Evolutionary conservation across 92 coral and sea anemone species (phyloP).

Genomic region (Epizoanthus scotinus): DNA sequence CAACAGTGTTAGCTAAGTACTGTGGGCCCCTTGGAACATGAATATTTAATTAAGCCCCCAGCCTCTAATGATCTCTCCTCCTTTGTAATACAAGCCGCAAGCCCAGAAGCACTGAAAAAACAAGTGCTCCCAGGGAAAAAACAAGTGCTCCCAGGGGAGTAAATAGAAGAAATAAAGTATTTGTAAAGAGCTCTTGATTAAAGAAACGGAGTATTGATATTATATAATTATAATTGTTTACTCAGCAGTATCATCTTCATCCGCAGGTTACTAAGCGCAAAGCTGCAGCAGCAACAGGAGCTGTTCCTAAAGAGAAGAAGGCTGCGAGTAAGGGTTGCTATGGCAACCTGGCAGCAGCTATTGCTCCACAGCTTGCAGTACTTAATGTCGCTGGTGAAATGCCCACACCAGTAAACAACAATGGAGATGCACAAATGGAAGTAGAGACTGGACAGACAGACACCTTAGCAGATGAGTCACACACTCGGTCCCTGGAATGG

Average conservation of each 20-base stretch:
- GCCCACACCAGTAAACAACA: background rate
- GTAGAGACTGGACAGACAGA: background rate
- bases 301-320: conserved; percentile 3
- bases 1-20: too few species aligned
- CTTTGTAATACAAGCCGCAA: too few species aligned
- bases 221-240: background rate
- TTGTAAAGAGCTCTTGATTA: too few species aligned
- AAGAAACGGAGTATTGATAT: background rate
- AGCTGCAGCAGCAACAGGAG: background rate
- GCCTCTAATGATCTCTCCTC: too few species aligned
- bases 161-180: too few species aligned
- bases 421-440: background rate
- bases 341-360: background rate
- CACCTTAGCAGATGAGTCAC: background rate
- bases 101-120: too few species aligned
- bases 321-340: conserved; percentile 2
- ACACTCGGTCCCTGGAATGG: background rate
- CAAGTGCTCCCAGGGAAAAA: too few species aligned
- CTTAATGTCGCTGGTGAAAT: background rate
- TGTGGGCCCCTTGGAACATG: too few species aligned
- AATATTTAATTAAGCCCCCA: too few species aligned
- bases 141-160: too few species aligned
- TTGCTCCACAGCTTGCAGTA: background rate
- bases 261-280: background rate
- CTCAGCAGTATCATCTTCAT: background rate